Base-by-base conservation (phyloP, 1,140 invertebrate species). In the Harpegnathos saltator region DNA sequence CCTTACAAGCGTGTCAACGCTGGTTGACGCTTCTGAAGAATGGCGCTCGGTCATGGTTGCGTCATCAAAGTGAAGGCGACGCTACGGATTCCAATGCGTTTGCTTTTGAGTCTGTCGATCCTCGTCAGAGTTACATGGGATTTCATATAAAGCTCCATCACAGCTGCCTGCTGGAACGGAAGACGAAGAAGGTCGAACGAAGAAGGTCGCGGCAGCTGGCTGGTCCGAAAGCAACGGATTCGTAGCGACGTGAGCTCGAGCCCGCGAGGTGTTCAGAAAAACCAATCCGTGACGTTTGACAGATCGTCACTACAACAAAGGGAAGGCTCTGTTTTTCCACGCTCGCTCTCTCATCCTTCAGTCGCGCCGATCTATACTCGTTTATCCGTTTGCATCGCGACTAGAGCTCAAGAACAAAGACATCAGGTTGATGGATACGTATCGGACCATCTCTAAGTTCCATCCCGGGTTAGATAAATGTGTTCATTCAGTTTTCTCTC, bases 261-360 rank as follows among this genome's bases (percentile, higher is more conserved):
- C 22, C 75, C 85, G 85, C 86, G 80, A 86, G 85, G 87, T 88
- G 85, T 83, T 85, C 77, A 89, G 84, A 92, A 92, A 91, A 90
- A 91, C 86, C 85, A 89, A 93, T 93, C 89, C 88, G 85, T 91
- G 91, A 90, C 92, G 87, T 92, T 92, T 93, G 92, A 93, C 90
- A 89, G 90, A 93, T 93, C 87, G 91, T 66, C 90, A 89, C 85
- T 84, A 68, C 33, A 58, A 80, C 65, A 54, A 62, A 69, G 68
- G 71, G 48, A 33, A 61, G 33, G 52, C 52, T 84, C 86, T 62
- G 87, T 88, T 89, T 89, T 88, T 88, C 74, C 84, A 77, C 81
- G 81, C 33, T 7, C 59, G 19, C 7, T 75, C 63, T 62, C 61
- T 61, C 66, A 59, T 14, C 29, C 44, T 52, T 33, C 22, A 3